Evolutionary conservation across 1,140 invertebrate species (phyloP).

Genomic region (Goniozus legneri): DNA sequence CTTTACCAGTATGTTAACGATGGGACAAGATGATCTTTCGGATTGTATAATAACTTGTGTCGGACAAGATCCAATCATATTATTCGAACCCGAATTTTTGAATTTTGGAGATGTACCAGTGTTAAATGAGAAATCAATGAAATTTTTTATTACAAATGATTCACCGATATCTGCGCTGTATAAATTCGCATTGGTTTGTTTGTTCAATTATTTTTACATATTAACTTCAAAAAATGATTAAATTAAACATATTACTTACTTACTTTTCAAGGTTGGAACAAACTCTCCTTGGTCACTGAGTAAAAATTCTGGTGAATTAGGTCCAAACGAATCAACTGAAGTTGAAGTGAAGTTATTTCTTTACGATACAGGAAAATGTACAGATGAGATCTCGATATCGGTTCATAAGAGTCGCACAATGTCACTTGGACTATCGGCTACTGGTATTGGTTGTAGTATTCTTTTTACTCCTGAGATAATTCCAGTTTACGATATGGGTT

Average conservation of each 20-base stretch:
- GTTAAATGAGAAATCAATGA: slow-evolving; percentile 27
- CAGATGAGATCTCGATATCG: slow-evolving; percentile 31
- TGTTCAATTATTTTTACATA: slow-evolving; percentile 5
- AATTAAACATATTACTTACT: too few species aligned
- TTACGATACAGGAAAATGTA: slow-evolving; percentile 35
- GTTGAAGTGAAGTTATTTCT: slow-evolving; percentile 35
- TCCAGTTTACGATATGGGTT: slow-evolving; percentile 46
- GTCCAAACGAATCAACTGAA: slow-evolving; percentile 22
- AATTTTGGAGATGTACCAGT: slow-evolving; percentile 42
- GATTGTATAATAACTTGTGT: slow-evolving; percentile 39
- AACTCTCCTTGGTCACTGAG: slow-evolving; percentile 22
- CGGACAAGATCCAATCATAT: slow-evolving; percentile 50
- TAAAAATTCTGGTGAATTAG: slow-evolving; percentile 21
- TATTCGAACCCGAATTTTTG: slow-evolving; percentile 32
- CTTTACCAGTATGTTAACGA: slow-evolving; percentile 27
- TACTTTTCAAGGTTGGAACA: slow-evolving; percentile 18
- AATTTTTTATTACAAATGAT: slow-evolving; percentile 44
- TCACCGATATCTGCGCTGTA: slow-evolving; percentile 49
- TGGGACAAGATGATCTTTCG: slow-evolving; percentile 22
- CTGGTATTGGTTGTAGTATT: slow-evolving; percentile 45
- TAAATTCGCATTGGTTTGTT: slow-evolving; percentile 32
- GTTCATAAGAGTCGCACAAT: slow-evolving; percentile 31
- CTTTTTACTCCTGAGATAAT: slow-evolving; percentile 42
- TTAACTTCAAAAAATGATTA: slow-evolving; percentile 7
- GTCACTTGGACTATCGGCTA: slow-evolving; percentile 25